These are phyloP conservation scores for Mormyrus hasselquistii DNA, from an alignment of 2,797 vertebrate species.

Conservation along the genomic window DNA sequence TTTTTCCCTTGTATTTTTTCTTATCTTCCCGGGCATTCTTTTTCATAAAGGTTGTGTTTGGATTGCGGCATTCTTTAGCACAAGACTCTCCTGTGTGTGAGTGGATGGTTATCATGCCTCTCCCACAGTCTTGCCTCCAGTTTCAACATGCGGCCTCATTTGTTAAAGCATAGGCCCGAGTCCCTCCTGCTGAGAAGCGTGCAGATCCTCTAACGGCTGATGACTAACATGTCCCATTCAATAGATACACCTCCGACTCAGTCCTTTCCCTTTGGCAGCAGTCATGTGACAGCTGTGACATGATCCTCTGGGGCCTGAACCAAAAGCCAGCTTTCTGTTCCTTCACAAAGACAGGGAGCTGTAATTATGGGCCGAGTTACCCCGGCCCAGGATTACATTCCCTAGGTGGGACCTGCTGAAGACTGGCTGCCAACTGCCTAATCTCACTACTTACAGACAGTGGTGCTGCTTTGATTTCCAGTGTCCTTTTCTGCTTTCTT, in stretches of 20 bases:
- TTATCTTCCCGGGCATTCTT: not conserved
- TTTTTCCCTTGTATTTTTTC: not conserved
- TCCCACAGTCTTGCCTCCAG: not conserved
- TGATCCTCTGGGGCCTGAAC: not conserved
- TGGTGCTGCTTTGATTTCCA: conserved; percentile 81
- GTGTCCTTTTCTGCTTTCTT: conserved; percentile 67
- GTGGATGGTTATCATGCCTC: not conserved
- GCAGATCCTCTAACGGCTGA: not conserved
- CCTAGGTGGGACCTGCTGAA: not conserved
- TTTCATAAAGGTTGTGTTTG: not conserved
- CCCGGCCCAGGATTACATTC: conserved; percentile 20
- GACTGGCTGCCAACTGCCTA: conserved; percentile 17
- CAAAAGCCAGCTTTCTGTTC: not conserved
- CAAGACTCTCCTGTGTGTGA: not conserved
- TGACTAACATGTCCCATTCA: not conserved
- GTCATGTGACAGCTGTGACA: not conserved
- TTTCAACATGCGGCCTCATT: not conserved
- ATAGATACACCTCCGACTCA: not conserved
- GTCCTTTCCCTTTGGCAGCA: not conserved
- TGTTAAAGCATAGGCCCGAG: not conserved
- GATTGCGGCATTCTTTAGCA: not conserved
- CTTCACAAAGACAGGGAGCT: conserved; percentile 11
- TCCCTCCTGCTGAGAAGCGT: not conserved
- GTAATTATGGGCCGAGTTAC: conserved; percentile 25
- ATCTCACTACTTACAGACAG: conserved; percentile 34